Conservation (phyloP, 2,113 vertebrate genomes). For the Raphicerus campestris region DNA sequence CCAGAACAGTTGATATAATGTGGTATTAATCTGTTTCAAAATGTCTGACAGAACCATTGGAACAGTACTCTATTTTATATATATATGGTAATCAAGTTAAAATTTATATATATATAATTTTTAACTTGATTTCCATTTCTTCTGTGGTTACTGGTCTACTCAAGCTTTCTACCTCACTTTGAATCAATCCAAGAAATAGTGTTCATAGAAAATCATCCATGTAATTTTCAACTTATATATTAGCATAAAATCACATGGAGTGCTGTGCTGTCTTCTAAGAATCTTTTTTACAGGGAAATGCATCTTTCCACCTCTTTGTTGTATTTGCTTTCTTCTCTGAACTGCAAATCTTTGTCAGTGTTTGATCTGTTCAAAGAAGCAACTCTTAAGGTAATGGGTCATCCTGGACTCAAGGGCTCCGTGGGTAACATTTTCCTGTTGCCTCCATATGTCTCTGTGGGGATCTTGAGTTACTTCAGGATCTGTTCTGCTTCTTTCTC, state of each 20-base stretch:
- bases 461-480: neutral
- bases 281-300: neutral
- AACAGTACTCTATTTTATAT: neutral
- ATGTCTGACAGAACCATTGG: neutral
- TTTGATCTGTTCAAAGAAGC: neutral
- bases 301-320: neutral
- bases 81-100: neutral
- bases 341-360: neutral
- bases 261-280: neutral
- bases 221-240: neutral
- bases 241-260: neutral
- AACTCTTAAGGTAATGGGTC: neutral
- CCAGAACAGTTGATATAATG: neutral
- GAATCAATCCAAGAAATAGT: neutral
- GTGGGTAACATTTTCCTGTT: neutral
- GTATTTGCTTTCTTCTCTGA: neutral
- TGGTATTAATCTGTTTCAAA: neutral
- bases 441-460: neutral
- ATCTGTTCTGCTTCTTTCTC: neutral
- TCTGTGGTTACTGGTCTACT: neutral
- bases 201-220: neutral
- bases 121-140: neutral
- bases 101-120: neutral
- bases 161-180: neutral
- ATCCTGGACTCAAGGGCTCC: neutral